Evolutionary conservation across 2,797 vertebrate species (phyloP), one percentile per base, ranked within the genome.

Genomic region (Paramormyrops hopkinsi): DNA sequence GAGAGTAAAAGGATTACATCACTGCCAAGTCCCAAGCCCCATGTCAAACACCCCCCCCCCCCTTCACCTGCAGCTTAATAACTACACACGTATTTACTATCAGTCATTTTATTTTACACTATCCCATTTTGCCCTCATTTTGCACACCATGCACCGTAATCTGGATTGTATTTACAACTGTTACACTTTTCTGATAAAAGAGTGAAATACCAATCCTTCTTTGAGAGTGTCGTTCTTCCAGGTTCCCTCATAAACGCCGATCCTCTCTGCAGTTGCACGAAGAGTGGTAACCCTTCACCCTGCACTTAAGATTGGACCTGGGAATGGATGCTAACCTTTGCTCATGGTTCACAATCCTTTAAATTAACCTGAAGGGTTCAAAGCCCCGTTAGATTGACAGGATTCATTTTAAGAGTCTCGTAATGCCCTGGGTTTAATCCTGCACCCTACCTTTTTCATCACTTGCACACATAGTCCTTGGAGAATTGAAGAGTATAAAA

Each of bases 311-410:
- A 84, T 83, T 22, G n/a, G 46, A 50, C 44, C 44, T 29, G 46
- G 48, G 46, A 84, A 5, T 51, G 82, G 22, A 22, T 4, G 82
- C 46, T 84, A 84, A 84, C 82, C 41, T 50, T 50, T 84, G 44
- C 44, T 84, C 82, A 44, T 84, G 25, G 82, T 51, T 84, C 46
- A 50, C 22, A 22, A 84, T 84, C 82, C 22, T 48, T 84, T 12
- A 48, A 84, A 84, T 84, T 84, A 84, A 84, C 82, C 46, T 12
- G 46, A 84, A 73, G 82, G 46, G 41, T 44, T 79, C 73, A 79
- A 44, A 79, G 73, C 73, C 37, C 73, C 2, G 14, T 79, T 79
- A 79, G 37, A 79, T 44, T 19, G 73, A 79, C 73, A 44, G 73
- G 73, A n/a, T 79, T 79, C 73, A 79, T 79, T 79, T 79, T 41